A percentile compares a stretch with the other conserved stretches of the same genome.
Evolutionary conservation across 2,113 vertebrate genomes (phyloP).

Genomic region (Neodon shergylaensis): DNA sequence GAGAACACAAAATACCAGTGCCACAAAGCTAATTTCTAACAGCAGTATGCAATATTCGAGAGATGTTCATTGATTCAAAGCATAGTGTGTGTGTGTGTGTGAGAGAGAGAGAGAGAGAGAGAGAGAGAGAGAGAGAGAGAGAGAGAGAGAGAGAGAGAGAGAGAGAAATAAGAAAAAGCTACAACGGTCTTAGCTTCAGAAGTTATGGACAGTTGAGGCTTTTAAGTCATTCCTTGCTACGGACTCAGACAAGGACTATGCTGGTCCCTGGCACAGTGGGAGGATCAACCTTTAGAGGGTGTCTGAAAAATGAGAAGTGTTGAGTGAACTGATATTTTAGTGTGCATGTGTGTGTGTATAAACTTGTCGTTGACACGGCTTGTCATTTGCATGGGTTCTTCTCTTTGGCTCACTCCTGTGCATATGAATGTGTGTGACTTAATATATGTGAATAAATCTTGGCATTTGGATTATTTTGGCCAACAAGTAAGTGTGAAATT

Average conservation of each 20-base stretch:
- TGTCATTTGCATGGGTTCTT: slow-evolving; percentile 58
- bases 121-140: no score
- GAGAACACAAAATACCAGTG: slow-evolving; percentile 15
- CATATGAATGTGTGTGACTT: slow-evolving; percentile 44
- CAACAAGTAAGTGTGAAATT: slow-evolving; percentile 62
- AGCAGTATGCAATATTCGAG: not conserved
- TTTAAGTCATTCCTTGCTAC: not conserved
- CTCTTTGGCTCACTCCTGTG: slow-evolving; percentile 33
- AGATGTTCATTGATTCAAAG: not conserved
- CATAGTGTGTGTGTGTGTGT: not conserved
- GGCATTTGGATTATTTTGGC: slow-evolving; percentile 65
- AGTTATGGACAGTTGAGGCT: not conserved
- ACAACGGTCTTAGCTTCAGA: not conserved
- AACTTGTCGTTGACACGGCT: slow-evolving; percentile 27
- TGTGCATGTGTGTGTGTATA: not conserved
- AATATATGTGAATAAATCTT: slow-evolving; percentile 63
- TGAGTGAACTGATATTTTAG: slow-evolving; percentile 68
- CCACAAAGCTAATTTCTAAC: not conserved
- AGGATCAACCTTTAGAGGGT: slow-evolving; percentile 65
- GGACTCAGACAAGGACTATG: not conserved
- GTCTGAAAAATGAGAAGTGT: slow-evolving; percentile 51
- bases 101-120: no score
- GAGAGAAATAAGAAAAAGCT: not conserved
- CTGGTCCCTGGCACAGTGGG: not conserved
- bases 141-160: no score